Base-by-base conservation (phyloP, 1,140 invertebrate genomes). In the Nixonia krombeini region DNA sequence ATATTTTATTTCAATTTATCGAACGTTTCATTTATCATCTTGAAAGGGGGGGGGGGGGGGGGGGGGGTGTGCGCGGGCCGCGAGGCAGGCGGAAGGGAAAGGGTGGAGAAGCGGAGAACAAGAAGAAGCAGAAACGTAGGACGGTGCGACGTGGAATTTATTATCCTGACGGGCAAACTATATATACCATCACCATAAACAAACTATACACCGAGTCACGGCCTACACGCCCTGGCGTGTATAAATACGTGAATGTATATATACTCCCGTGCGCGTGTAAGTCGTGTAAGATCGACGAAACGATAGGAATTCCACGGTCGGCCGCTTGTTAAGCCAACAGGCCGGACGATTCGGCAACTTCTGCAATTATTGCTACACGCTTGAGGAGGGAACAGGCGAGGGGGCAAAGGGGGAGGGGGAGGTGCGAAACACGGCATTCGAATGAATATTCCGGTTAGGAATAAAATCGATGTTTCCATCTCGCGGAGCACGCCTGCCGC, bases 281-380 rank as follows among this genome's bases (percentile, higher is more conserved):
- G 70, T 53, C 66, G 68, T 66, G 67, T 72, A 72, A 68, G 69
- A 58, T 59, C 68, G 49, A 67, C 62, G 45, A 57, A 66, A 56
- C 73, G 77, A 80, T 79, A 76, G 65, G 70, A 57, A 80, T 80
- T 78, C 74, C 65, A 75, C 73, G 78, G 70, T 80, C 77, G 77
- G 74, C 78, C 74, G 55, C 71, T 76, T 68, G 76, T 81, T 80
- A 73, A 74, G 64, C 67, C 66, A 78, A 78, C 73, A 50, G 69
- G 53, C 71, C 65, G 49, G 63, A 64, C 66, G 69, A 71, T 63
- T 67, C 53, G 63, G 63, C 64, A 70, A 71, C 68, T 78, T 63
- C 61, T 52, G 61, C 76, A 78, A 76, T 75, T 76, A 68, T 62
- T 23, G 59, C 61, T 16, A 51, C 47, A 47, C 23, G 44, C 47